Evolutionary conservation across 2,888 invertebrate genomes (phyloP).

Genomic region (Coronaproctus castanopsis): DNA sequence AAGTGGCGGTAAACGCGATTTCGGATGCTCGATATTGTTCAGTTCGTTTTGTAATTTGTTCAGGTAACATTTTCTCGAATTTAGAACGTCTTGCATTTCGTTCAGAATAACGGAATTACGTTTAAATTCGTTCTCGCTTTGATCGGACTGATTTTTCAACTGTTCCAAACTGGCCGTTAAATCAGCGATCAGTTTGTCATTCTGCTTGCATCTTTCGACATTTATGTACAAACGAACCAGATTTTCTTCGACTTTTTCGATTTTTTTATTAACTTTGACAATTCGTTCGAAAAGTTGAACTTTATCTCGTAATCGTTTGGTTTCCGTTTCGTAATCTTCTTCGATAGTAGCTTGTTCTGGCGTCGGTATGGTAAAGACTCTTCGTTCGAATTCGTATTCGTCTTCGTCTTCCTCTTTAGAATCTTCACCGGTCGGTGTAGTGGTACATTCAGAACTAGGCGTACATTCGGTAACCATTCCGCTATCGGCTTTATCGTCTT

Average conservation of each 20-base stretch:
- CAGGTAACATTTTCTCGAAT: constrained; percentile 22
- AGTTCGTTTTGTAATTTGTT: constrained; percentile 22
- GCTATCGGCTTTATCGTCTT: constrained; percentile 47
- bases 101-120: constrained; percentile 22
- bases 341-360: constrained; percentile 30
- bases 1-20: too few species aligned
- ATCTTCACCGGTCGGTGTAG: constrained; percentile 25
- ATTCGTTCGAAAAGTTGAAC: constrained; percentile 52
- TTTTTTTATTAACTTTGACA: constrained; percentile 46
- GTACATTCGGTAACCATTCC: constrained; percentile 43
- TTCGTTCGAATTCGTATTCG: constrained; percentile 24
- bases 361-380: constrained; percentile 3
- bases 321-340: constrained; percentile 34
- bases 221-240: constrained; percentile 41
- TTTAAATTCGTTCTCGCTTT: constrained; percentile 20
- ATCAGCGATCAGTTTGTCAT: constrained; percentile 18
- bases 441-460: constrained; percentile 25
- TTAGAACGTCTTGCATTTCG: constrained; percentile 22
- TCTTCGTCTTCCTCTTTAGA: constrained; percentile 21
- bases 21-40: constrained; percentile 21
- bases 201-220: constrained; percentile 16
- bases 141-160: constrained; percentile 21
- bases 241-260: constrained; percentile 51
- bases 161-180: constrained; percentile 16
- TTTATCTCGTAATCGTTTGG: constrained; percentile 37